Percentiles rank a stretch among this genome's conserved stretches.
Evolutionary conservation across 2,113 vertebrate genomes (phyloP).

Genomic region (Cettia cetti): DNA sequence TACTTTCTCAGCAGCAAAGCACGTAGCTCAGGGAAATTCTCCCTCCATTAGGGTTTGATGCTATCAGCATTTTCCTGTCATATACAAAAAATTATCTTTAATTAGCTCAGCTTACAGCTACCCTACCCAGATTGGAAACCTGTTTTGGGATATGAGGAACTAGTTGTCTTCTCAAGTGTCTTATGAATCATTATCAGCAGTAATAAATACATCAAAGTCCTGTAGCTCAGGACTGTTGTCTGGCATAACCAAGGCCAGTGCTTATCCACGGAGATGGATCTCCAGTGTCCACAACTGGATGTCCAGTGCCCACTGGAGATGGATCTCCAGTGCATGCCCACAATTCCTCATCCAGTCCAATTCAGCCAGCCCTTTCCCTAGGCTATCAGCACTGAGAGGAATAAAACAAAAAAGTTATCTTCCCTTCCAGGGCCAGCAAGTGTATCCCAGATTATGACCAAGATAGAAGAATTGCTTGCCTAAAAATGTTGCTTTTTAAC

Average conservation of each 20-base stretch:
- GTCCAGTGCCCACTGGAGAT: no score
- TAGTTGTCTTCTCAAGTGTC: not conserved
- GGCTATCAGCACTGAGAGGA: not conserved
- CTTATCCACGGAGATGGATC: not conserved
- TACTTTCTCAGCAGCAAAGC: conserved; percentile 32
- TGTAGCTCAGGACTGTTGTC: not conserved
- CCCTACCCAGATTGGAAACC: not conserved
- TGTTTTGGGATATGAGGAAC: conserved; percentile 2
- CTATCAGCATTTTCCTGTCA: conserved; percentile 41
- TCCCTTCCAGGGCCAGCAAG: not conserved
- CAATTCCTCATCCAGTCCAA: not conserved
- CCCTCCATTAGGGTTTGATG: conserved; percentile 17
- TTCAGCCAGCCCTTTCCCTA: not conserved
- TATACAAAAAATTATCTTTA: conserved; percentile 29
- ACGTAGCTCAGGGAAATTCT: conserved; percentile 30
- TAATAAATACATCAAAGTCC: not conserved
- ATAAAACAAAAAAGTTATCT: not conserved
- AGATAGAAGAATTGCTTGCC: not conserved
- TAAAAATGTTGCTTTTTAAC: not conserved
- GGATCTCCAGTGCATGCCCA: not conserved
- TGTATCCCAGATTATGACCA: not conserved
- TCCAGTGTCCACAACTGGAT: no score
- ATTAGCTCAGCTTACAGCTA: conserved; percentile 34
- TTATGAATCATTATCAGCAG: not conserved
- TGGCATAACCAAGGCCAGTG: not conserved